Evolutionary conservation across 2,113 vertebrate species (phyloP), one percentile per base, ranked within the genome.

Genomic region (Geococcyx californianus): DNA sequence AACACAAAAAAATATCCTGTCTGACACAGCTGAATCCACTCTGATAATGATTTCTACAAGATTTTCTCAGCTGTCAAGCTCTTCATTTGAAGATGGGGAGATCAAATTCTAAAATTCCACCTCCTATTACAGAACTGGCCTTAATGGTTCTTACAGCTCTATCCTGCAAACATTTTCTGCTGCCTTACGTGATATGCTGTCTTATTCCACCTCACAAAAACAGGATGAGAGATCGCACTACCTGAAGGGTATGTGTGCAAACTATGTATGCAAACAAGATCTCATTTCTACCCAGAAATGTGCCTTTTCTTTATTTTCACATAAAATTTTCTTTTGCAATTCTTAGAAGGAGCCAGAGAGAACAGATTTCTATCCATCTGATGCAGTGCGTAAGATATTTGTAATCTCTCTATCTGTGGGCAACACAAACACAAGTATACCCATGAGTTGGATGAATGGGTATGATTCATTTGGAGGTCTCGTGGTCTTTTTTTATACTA

Each of bases 191-290:
- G 47, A 49, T 49, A 23, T 6, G 6, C 23, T 62, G 7, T 42
- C 13, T 67, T 42, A 38, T 33, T 93, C 40, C 8, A 15, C 7
- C 26, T 72, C 49, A 84, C 23, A 89, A 59, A 75, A 68, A 36
- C 1, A 6, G 25, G 29, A 73, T 10, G 8, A 88, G 75, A 73
- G 21, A 54, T 45, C 25, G 7, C 11, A 24, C 17, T 54, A 44
- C 13, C n/a, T 42, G 38, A 85, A 89, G 31, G 75, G 20, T n/a
- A n/a, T n/a, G n/a, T n/a, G n/a, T n/a, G n/a, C 83, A 91, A 63
- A 16, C 4, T n/a, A 3, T 21, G 8, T 1, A 1, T 0, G 0
- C 28, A 72, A 60, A 63, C 11, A n/a, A 75, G 34, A 64, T 42
- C 49, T 75, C 15, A 12, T 72, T 77, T 59, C 45, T 60, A 60